A percentile compares a stretch with the other conserved stretches of the same genome.
phyloP scores from a whole-genome alignment of 2,797 vertebrate species.

The Gephyroberyx darwinii region DNA sequence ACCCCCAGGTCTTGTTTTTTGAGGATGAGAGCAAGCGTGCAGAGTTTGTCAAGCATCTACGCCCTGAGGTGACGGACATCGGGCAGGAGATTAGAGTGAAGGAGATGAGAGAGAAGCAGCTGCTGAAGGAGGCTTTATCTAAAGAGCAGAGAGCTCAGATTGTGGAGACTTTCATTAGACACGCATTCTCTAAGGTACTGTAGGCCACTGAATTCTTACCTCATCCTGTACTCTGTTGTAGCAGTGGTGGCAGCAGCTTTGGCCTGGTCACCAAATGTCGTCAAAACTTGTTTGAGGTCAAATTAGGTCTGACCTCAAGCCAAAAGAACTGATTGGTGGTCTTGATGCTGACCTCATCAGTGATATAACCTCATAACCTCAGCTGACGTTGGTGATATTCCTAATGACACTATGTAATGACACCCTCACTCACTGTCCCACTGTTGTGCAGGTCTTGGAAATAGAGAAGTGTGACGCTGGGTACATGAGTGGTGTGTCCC shows the following conservation, averaged over 20 bases:
- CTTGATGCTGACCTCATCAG: constrained; percentile 48
- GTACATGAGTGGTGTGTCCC: constrained; percentile 80
- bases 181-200: constrained; percentile 91
- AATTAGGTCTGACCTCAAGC: constrained; percentile 43
- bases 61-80: constrained; percentile 54
- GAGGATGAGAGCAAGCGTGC: constrained; percentile 81
- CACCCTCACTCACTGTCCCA: constrained; percentile 14
- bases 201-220: constrained; percentile 47
- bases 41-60: constrained; percentile 80
- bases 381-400: constrained; percentile 50
- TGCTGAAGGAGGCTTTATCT: constrained; percentile 89
- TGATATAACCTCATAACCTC: constrained; percentile 39
- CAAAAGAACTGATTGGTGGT: constrained; percentile 62
- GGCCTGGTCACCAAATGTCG: constrained; percentile 44
- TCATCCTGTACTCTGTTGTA: constrained; percentile 34
- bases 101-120: constrained; percentile 82
- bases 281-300: constrained; percentile 65
- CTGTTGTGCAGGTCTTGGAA: constrained; percentile 85
- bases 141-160: constrained; percentile 88
- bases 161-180: constrained; percentile 94
- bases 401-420: constrained; percentile 49
- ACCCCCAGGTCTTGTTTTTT: constrained; percentile 90
- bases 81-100: constrained; percentile 70
- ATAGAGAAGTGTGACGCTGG: constrained; percentile 87
- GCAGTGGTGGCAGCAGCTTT: constrained; percentile 28